Conservation (phyloP, 2,797 vertebrate genomes). For the Margarornis squamiger region DNA sequence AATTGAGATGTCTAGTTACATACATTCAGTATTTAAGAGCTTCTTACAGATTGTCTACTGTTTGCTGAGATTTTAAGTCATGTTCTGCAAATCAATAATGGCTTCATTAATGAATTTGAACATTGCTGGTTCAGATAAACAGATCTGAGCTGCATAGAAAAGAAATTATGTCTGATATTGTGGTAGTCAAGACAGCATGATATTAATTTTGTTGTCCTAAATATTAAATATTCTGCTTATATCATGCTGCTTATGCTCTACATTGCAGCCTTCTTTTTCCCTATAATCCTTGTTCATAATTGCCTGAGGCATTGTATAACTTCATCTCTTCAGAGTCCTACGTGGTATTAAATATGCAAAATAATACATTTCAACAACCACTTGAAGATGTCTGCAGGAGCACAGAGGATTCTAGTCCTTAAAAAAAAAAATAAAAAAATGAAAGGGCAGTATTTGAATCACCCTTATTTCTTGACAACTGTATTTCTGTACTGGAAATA, state of each 20-base stretch:
- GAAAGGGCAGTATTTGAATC: not conserved
- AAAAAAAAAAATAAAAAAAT: not conserved
- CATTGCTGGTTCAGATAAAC: constrained; percentile 50
- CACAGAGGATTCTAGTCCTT: not conserved
- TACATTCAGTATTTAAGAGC: constrained; percentile 77
- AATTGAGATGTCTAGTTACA: constrained; percentile 86
- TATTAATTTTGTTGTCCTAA: not conserved
- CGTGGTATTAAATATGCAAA: constrained; percentile 15
- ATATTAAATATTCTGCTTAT: constrained; percentile 51
- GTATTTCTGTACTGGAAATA: constrained; percentile 5
- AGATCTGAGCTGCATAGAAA: not conserved
- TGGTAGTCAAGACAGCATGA: not conserved
- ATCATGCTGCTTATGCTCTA: not conserved
- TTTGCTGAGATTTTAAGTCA: constrained; percentile 77
- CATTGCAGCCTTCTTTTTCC: not conserved
- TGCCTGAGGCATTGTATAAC: constrained; percentile 47
- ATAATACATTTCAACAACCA: constrained; percentile 31
- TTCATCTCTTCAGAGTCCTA: constrained; percentile 38
- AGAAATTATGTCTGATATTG: not conserved
- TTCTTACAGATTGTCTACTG: constrained; percentile 73
- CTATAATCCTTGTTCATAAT: constrained; percentile 43
- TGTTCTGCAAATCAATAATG: constrained; percentile 78
- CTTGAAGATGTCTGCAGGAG: constrained; percentile 30
- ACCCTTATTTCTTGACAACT: not conserved
- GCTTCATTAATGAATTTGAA: constrained; percentile 74